Evolutionary conservation across 2,888 invertebrate genomes (phyloP), one percentile per base, ranked within the genome.

Genomic region (Ennomos erosarius): DNA sequence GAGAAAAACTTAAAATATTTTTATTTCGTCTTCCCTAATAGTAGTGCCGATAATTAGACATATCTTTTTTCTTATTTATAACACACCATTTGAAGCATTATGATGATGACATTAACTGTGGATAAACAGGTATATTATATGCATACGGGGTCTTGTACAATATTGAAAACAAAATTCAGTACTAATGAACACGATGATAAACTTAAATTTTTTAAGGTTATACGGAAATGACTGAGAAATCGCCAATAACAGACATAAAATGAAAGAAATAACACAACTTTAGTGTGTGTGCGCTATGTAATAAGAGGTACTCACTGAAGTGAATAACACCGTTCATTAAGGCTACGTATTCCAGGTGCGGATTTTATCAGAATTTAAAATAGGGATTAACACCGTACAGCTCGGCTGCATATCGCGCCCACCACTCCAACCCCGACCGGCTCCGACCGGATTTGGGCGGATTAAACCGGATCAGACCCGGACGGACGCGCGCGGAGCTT

Each of bases 341-440:
- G 60, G 61, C 66, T 68, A 69, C 68, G 66, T 77, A 79, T 79
- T 84, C 79, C 83, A 89, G 87, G 88, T 89, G 76, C 71, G 78
- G 81, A 81, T 81, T 86, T 87, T 88, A 89, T 87, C 87, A 86
- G 84, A 86, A 88, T 90, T 92, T 90, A 90, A 90, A 92, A 87
- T 79, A 77, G 84, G 89, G 89, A 89, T 92, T 93, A 92, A 81
- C 89, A 85, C 87, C 80, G 81, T 76, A 80, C 74, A 75, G 81
- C 83, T 79, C 76, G 84, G 80, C 79, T 76, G 79, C 84, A 84
- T 88, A 87, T 86, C 87, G 82, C 79, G 73, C 72, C 69, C 74
- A 61, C 78, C 82, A 77, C 80, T 74, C 82, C 78, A 78, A 72
- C 74, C 73, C 73, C 66, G 66, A 55, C 74, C 76, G 73, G 77